These are phyloP conservation scores for Bombus balteatus DNA, from an alignment of 1,140 invertebrate genomes.

Conservation along the genomic window DNA sequence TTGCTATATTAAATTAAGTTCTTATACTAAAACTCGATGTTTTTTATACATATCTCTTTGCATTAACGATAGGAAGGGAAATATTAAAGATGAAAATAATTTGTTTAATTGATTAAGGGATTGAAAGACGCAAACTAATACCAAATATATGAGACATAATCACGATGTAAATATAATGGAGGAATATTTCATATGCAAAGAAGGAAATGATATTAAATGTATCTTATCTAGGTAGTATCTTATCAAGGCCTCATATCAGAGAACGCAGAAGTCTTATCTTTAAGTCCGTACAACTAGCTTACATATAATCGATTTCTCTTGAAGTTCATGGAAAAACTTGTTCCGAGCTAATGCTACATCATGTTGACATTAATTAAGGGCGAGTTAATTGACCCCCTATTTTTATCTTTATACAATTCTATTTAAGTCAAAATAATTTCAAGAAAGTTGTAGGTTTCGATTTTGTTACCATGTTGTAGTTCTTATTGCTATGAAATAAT, in stretches of 20 bases:
- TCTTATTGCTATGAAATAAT: too few relatives aligned
- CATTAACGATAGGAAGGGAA: background rate
- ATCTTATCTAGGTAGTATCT: background rate
- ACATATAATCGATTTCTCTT: slow-evolving; percentile 21
- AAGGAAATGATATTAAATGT: background rate
- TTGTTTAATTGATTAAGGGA: background rate
- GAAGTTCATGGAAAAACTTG: slow-evolving; percentile 7
- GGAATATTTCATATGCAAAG: background rate
- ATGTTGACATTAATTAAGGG: slow-evolving; percentile 4
- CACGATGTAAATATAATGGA: background rate
- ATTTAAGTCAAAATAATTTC: background rate
- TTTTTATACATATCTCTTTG: background rate
- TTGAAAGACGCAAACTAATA: background rate
- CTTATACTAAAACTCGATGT: background rate
- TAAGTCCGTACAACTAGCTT: background rate
- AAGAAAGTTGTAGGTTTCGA: background rate
- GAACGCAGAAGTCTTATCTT: background rate
- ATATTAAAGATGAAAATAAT: background rate
- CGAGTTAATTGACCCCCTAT: background rate
- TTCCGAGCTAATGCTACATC: background rate
- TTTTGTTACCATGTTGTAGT: background rate
- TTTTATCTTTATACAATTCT: background rate
- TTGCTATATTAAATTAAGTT: background rate
- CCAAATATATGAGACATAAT: background rate
- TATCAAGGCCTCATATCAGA: background rate